Base-by-base conservation (phyloP, 2,888 invertebrate genomes). In the Pemphredon lugubris region DNA sequence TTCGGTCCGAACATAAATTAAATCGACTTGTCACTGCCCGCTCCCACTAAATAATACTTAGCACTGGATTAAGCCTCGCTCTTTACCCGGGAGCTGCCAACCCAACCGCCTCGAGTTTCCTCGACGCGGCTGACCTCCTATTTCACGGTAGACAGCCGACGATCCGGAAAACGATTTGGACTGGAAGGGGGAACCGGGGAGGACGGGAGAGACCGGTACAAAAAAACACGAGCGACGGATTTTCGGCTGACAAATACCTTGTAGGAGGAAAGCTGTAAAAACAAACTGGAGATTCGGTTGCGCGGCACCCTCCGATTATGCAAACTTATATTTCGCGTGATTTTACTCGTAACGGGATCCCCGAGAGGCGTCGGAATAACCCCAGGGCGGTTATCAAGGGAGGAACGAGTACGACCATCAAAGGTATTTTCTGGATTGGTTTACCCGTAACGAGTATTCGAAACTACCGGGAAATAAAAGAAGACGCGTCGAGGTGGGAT, bases 31-130 rank as follows among this genome's bases (percentile, higher is more conserved):
- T 84, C 84, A 80, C 72, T 74, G 77, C 50, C 68, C 70, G 73
- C 69, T 74, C 82, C 65, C 82, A 73, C 79, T 83, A 84, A 86
- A 85, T 86, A 86, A 83, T 83, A 82, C 84, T 83, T 83, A 83
- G 77, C 81, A 74, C 66, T 77, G 82, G 81, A 82, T 85, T 84
- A 85, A 79, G 82, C 66, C 67, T 57, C 60, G 75, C 65, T 82
- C 81, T 81, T 84, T 79, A 75, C 48, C 59, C 60, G 34, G 34
- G 39, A 26, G 18, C 54, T 9, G n/a, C 32, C 32, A 26, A 50
- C 55, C 55, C 55, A 55, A 55, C 67, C 71, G 40, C 53, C 72
- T 64, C 53, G 59, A 37, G 42, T 39, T 50, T 70, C 54, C 67
- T 23, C 53, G 44, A 16, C 45, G 34, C 30, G 26, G 42, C 54